Conservation (phyloP, 2,113 vertebrate genomes). For the Myocastor coypus region DNA sequence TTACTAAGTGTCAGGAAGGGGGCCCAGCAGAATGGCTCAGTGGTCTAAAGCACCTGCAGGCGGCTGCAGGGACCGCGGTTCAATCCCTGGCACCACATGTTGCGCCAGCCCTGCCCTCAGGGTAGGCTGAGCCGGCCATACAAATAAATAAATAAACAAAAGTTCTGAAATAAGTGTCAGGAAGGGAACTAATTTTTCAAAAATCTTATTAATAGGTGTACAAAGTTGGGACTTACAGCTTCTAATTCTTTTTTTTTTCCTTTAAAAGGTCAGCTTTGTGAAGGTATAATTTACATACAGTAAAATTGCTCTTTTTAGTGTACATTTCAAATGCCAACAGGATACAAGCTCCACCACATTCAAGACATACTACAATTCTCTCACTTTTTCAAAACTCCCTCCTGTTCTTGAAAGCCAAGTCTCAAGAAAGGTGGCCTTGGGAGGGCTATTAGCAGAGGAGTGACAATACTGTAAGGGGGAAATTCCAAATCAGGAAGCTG, state of each 20-base stretch:
- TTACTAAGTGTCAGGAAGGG: no score
- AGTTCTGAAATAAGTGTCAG: no score
- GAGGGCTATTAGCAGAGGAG: not conserved
- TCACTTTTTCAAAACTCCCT: not conserved
- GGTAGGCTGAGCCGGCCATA: no score
- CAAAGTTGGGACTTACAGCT: constrained; percentile 32
- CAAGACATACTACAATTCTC: not conserved
- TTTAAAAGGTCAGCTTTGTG: constrained; percentile 18
- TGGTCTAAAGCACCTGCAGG: no score
- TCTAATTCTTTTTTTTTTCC: constrained; percentile 1
- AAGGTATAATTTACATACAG: constrained; percentile 40
- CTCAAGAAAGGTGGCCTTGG: not conserved
- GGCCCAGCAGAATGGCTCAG: no score
- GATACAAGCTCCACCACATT: not conserved
- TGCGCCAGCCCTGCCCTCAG: no score
- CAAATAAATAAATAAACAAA: no score
- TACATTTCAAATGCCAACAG: not conserved
- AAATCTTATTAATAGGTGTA: constrained; percentile 12
- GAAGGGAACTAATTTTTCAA: constrained; percentile 32
- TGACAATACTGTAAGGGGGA: not conserved
- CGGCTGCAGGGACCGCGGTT: no score
- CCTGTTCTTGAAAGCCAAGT: not conserved
- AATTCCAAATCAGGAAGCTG: not conserved
- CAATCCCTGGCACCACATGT: no score
- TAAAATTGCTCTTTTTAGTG: constrained; percentile 9